A percentile compares a stretch with the other conserved stretches of the same genome.
These are phyloP conservation scores for Drosophila austrosaltans DNA, from an alignment of 2,888 invertebrate genomes.

Conservation along the genomic window DNA sequence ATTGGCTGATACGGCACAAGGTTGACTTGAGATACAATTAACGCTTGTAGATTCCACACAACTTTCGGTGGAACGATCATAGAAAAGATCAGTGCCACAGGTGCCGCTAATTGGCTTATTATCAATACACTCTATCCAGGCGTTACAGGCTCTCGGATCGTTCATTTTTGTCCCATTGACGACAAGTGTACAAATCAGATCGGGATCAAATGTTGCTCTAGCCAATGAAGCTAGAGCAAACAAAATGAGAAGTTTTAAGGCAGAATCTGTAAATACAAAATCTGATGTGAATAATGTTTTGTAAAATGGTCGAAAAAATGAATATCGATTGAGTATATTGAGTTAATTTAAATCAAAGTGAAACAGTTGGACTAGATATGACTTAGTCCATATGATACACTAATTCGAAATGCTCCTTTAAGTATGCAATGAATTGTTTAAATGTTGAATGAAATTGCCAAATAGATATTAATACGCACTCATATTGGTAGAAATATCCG, in stretches of 20 bases:
- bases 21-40: slow-evolving; percentile 73
- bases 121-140: slow-evolving; percentile 74
- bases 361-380: too few species aligned
- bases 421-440: neutral
- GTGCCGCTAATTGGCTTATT: slow-evolving; percentile 59
- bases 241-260: slow-evolving; percentile 13
- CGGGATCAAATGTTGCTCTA: slow-evolving; percentile 64
- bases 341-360: too few species aligned
- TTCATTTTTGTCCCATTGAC: slow-evolving; percentile 74
- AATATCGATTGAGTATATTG: too few species aligned
- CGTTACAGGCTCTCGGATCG: slow-evolving; percentile 74
- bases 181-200: slow-evolving; percentile 62
- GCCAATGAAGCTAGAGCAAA: neutral
- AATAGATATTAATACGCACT: slow-evolving; percentile 29
- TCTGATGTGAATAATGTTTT: too few species aligned
- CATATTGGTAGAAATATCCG: slow-evolving; percentile 27
- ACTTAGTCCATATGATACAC: too few species aligned
- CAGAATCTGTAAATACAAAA: neutral
- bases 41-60: slow-evolving; percentile 61
- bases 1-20: slow-evolving; percentile 61
- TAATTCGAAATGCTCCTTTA: too few species aligned
- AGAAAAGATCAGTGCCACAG: slow-evolving; percentile 67
- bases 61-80: slow-evolving; percentile 59
- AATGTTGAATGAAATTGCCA: neutral
- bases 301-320: too few species aligned